Evolutionary conservation across 2,888 invertebrate genomes (phyloP), one percentile per base, ranked within the genome.

Genomic region (Dryobota labecula): DNA sequence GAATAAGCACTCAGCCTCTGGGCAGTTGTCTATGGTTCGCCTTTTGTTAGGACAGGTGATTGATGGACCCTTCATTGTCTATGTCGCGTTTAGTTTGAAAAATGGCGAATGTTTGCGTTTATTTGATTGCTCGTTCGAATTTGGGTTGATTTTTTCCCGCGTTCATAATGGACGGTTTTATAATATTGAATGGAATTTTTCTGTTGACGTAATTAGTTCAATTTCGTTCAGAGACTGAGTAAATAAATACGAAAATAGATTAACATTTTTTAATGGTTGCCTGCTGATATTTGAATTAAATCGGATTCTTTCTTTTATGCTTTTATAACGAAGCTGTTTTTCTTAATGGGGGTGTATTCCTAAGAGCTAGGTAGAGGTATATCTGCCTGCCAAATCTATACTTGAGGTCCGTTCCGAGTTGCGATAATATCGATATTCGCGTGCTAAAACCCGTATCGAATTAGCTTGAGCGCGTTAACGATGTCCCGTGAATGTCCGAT

Each of bases 81-180:
- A 86, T 91, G 94, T 94, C 92, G 92, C 92, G 88, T 93, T 93
- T 92, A 88, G 87, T 92, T 92, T 94, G 94, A 94, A 93, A 93
- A 94, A 95, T 93, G 92, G 92, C 90, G 87, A 88, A 85, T 92
- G 92, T 93, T 94, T 92, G 92, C 88, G 88, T 89, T 88, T 88
- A 87, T 88, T 89, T 91, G 92, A 93, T 94, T 93, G 90, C 86
- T 86, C 86, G 86, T 90, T 87, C 88, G 87, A 88, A 88, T 90
- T 90, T 84, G 74, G 86, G 81, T 83, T 75, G 62, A 65, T 70
- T 82, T 87, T 89, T 91, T 89, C 86, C 85, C 86, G 85, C 84
- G 81, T 80, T 82, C 72, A 27, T 81, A 78, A 80, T 79, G 53
- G 60, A 70, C 73, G 73, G 58, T 68, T 76, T 68, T 62, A 61